Base-by-base conservation (phyloP, 2,888 invertebrate species). In the Hemaris fuciformis region DNA sequence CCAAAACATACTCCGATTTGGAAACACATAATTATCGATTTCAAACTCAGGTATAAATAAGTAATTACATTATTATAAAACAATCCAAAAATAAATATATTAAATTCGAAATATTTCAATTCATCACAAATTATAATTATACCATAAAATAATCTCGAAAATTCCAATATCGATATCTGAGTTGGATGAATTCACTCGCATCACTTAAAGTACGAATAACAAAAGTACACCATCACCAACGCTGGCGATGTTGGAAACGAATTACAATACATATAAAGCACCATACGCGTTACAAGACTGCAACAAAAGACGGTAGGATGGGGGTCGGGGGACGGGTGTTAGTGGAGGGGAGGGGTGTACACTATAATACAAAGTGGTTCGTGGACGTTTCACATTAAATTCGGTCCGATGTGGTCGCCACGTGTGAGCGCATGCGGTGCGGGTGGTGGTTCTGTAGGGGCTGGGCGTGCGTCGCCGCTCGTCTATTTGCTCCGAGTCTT, bases 401-500 rank as follows among this genome's bases (percentile, higher is more conserved):
- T 85, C 84, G 84, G 86, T 84, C 84, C 86, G 81, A 75, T 72
- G 38, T 53, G n/a, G 23, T 10, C 43, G 22, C 57, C 53, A 60
- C 62, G 62, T 42, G 18, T 25, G 48, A 34, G 25, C 57, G 42
- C 41, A 45, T 27, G 45, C 43, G 23, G 27, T 57, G 31, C 25
- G 61, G 57, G 42, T 41, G 31, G 31, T 43, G 10, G n/a, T 10
- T 45, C 31, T 34, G 66, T 31, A 58, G 59, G 65, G 64, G 62
- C 66, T n/a, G n/a, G 63, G 62, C 56, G 34, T 41, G 56, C 60
- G 63, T 59, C 60, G 60, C 63, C 60, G 64, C 45, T 62, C 62
- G 67, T 83, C 78, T 91, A 92, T 87, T 91, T 92, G 86, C 85
- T 91, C 64, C 92, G 83, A 70, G 88, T 83, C 76, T 90, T 91